Evolutionary conservation across 2,113 vertebrate genomes (phyloP).

Genomic region (Nerophis lumbriciformis): DNA sequence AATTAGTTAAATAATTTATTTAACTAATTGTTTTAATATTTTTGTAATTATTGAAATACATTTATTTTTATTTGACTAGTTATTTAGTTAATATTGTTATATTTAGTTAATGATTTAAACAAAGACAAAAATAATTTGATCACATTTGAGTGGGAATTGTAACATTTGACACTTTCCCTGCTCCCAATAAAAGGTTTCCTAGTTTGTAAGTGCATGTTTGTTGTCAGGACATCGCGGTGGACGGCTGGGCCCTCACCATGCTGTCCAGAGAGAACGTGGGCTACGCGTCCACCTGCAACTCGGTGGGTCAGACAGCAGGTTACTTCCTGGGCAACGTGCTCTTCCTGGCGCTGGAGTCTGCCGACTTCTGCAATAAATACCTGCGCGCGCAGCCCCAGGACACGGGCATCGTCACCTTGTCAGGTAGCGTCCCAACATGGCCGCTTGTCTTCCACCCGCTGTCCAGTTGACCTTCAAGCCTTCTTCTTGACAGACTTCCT

Average conservation of each 20-base stretch:
- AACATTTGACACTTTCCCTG: too few relatives aligned
- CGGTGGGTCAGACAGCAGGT: conserved; percentile 93
- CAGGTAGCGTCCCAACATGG: conserved; percentile 73
- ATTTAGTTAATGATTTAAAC: too few relatives aligned
- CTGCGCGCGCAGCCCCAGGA: conserved; percentile 82
- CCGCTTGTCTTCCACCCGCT: neutral
- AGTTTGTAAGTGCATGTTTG: neutral
- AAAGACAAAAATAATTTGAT: too few relatives aligned
- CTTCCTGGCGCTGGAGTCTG: conserved; percentile 92
- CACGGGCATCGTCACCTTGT: conserved; percentile 85
- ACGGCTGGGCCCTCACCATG: conserved; percentile 98
- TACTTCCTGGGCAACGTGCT: conserved; percentile 97
- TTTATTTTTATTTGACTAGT: too few relatives aligned
- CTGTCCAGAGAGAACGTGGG: conserved; percentile 93
- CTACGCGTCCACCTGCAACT: conserved; percentile 97
- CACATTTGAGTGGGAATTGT: too few relatives aligned
- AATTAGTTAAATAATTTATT: too few relatives aligned
- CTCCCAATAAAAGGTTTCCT: too few relatives aligned
- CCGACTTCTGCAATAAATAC: conserved; percentile 97
- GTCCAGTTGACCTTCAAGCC: neutral
- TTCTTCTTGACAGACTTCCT: conserved; percentile 81
- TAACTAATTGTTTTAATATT: too few relatives aligned
- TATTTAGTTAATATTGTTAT: too few relatives aligned
- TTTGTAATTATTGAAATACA: too few relatives aligned
- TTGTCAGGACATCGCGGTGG: conserved; percentile 86